A percentile compares a stretch with the other conserved stretches of the same genome.
Evolutionary conservation across 1,140 invertebrate genomes (phyloP).

Genomic region (Drepana arcuata): DNA sequence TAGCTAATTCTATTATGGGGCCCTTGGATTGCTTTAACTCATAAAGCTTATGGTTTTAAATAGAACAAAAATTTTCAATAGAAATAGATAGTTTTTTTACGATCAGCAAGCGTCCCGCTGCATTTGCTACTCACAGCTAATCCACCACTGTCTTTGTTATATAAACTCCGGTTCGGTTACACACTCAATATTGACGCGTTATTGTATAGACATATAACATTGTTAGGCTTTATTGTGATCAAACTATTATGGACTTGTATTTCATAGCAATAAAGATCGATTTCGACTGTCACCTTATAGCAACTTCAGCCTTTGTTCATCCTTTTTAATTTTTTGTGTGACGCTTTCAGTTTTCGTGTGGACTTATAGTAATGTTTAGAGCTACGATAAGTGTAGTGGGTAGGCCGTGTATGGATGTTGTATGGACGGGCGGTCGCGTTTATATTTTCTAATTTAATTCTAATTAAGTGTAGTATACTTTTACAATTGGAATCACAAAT

Average conservation of each 20-base stretch:
- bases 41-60: too few relatives aligned
- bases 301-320: conserved; percentile 16
- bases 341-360: too few relatives aligned
- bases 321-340: conserved; percentile 37
- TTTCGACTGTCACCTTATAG: conserved; percentile 23
- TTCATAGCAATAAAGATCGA: conserved; percentile 55
- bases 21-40: too few relatives aligned
- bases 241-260: conserved; percentile 57
- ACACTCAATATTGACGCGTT: conserved; percentile 24
- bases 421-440: conserved; percentile 48
- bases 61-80: too few relatives aligned
- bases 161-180: conserved; percentile 19
- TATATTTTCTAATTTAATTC: conserved; percentile 37
- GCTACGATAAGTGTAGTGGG: too few relatives aligned
- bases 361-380: too few relatives aligned
- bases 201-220: conserved; percentile 27
- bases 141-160: too few relatives aligned
- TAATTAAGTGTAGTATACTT: conserved; percentile 63
- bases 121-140: too few relatives aligned
- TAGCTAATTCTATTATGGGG: too few relatives aligned
- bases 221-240: conserved; percentile 50
- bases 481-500: conserved; percentile 64
- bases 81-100: too few relatives aligned
- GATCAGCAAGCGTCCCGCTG: too few relatives aligned
- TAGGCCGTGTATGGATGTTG: conserved; percentile 31